phyloP scores from a whole-genome alignment of 2,888 invertebrate genomes.

The Choreutis nemorana region DNA sequence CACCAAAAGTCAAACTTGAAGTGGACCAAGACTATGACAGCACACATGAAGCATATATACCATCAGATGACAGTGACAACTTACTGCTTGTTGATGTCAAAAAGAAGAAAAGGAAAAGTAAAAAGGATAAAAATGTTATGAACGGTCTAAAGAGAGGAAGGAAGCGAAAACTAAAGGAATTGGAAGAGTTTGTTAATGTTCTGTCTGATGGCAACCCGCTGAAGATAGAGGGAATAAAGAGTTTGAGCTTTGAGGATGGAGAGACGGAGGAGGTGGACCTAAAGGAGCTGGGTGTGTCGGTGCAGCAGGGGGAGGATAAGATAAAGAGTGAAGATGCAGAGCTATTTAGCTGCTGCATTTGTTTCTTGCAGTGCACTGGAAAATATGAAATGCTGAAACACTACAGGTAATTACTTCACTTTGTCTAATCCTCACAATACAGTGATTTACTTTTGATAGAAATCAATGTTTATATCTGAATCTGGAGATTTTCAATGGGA shows the following conservation, averaged over 20 bases:
- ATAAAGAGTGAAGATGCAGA: conserved; percentile 14
- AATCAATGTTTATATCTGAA: too few species aligned
- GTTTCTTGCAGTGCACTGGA: conserved; percentile 30
- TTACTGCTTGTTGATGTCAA: conserved; percentile 34
- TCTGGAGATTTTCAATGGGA: too few species aligned
- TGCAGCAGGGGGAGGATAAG: conserved; percentile 22
- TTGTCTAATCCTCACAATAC: too few species aligned
- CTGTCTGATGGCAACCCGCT: conserved; percentile 19
- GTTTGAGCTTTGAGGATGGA: conserved; percentile 13
- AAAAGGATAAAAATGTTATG: too few species aligned
- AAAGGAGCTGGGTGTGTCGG: conserved; percentile 9
- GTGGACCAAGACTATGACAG: neutral
- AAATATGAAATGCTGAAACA: conserved; percentile 37
- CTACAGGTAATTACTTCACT: conserved; percentile 34
- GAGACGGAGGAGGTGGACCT: conserved; percentile 3
- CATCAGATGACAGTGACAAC: conserved; percentile 40
- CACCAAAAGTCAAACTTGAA: too few species aligned
- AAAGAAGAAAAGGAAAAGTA: conserved; percentile 24
- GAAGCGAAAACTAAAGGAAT: conserved; percentile 8
- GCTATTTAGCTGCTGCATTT: conserved; percentile 42
- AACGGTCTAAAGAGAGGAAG: conserved; percentile 12
- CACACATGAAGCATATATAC: conserved; percentile 8
- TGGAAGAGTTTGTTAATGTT: conserved; percentile 14
- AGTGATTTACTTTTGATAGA: too few species aligned
- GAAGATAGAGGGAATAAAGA: conserved; percentile 8